phyloP scores from a whole-genome alignment of 2,113 vertebrate genomes.

The Brachypteracias leptosomus region DNA sequence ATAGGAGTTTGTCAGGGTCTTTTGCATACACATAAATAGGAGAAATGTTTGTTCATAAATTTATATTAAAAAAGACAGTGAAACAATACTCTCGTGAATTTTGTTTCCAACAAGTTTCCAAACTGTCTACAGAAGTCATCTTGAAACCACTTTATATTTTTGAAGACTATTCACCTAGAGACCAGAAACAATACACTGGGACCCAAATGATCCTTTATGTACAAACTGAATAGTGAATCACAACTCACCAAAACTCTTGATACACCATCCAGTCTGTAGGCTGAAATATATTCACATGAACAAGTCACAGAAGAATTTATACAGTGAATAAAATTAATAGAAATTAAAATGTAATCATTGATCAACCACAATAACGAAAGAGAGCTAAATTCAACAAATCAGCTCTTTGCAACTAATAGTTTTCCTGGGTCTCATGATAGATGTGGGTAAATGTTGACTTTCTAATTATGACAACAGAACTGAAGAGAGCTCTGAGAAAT shows the following conservation, averaged over 20 bases:
- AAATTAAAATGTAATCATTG: slow-evolving; percentile 40
- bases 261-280: background rate
- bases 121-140: slow-evolving; percentile 1
- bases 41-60: background rate
- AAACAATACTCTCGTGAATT: slow-evolving; percentile 4
- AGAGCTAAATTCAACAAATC: slow-evolving; percentile 59
- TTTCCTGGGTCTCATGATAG: slow-evolving; percentile 56
- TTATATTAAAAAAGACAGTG: background rate
- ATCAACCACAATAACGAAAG: slow-evolving; percentile 47
- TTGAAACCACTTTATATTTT: slow-evolving; percentile 5
- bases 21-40: background rate
- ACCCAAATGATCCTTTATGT: background rate
- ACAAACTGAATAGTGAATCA: background rate
- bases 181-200: slow-evolving; percentile 8
- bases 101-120: background rate
- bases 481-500: slow-evolving; percentile 19
- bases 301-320: slow-evolving; percentile 31
- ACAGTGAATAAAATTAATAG: slow-evolving; percentile 17
- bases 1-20: rapidly evolving
- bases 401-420: slow-evolving; percentile 59
- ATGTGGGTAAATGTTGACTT: slow-evolving; percentile 66
- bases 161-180: background rate
- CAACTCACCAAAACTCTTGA: background rate
- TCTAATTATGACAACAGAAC: slow-evolving; percentile 58
- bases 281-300: slow-evolving; percentile 11